Conservation (phyloP, 2,888 invertebrate genomes). For the Apotomis capreana region DNA sequence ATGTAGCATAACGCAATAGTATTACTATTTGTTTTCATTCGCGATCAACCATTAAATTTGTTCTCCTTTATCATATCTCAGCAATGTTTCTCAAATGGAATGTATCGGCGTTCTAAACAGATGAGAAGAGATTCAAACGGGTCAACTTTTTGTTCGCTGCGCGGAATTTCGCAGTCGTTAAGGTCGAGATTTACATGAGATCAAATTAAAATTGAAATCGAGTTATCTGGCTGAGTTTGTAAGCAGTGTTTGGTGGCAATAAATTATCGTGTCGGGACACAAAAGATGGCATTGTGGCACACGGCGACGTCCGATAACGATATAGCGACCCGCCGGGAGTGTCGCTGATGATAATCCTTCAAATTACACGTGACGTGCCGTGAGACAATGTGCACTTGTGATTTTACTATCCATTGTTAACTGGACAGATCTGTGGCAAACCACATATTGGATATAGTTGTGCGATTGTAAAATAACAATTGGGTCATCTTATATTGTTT, state of each 20-base stretch:
- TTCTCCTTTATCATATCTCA: conserved; percentile 27
- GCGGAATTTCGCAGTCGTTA: conserved; percentile 37
- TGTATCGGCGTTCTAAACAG: conserved; percentile 44
- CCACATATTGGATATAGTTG: conserved; percentile 13
- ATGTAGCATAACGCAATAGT: background rate
- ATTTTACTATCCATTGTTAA: conserved; percentile 30
- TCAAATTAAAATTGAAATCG: conserved; percentile 65
- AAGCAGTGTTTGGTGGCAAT: conserved; percentile 74
- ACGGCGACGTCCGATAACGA: conserved; percentile 77
- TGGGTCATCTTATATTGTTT: background rate
- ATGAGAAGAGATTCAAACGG: conserved; percentile 34
- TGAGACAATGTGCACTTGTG: conserved; percentile 44
- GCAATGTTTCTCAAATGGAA: conserved; percentile 39
- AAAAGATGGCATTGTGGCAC: conserved; percentile 80
- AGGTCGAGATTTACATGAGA: conserved; percentile 43
- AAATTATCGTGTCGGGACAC: conserved; percentile 79
- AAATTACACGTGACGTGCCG: conserved; percentile 51
- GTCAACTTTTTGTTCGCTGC: conserved; percentile 22
- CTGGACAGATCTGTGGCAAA: conserved; percentile 8
- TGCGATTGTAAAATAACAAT: conserved; percentile 16
- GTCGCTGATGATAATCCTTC: conserved; percentile 53
- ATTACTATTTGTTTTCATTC: conserved; percentile 11
- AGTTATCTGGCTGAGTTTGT: conserved; percentile 69
- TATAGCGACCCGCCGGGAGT: conserved; percentile 56
- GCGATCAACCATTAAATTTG: conserved; percentile 15